Evolutionary conservation across 2,797 vertebrate species (phyloP).

Genomic region (Paramormyrops hopkinsi): DNA sequence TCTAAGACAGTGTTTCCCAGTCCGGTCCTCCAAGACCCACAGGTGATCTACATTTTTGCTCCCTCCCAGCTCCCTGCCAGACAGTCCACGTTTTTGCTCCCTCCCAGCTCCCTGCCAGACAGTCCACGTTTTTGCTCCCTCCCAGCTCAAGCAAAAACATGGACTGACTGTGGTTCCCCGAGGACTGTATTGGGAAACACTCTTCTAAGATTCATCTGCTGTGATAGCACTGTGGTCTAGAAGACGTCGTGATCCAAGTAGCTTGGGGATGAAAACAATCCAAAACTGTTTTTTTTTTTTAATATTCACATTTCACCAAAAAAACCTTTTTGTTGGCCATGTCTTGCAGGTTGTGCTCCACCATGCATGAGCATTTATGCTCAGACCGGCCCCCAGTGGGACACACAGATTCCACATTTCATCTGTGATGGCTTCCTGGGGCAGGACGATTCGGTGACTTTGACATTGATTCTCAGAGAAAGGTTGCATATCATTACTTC

Average conservation of each 20-base stretch:
- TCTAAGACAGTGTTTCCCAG: background rate
- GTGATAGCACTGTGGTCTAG: background rate
- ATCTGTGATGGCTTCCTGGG: background rate
- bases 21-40: background rate
- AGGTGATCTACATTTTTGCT: background rate
- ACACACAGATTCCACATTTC: slow-evolving; percentile 57
- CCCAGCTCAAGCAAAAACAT: background rate
- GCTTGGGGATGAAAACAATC: background rate
- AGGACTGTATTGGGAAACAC: background rate
- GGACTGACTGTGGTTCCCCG: background rate
- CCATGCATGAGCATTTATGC: slow-evolving; percentile 54
- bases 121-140: background rate
- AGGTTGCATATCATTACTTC: background rate
- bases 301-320: background rate
- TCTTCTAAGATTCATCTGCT: background rate
- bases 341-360: background rate
- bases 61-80: background rate
- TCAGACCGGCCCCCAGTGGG: slow-evolving; percentile 52
- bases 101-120: background rate
- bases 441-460: background rate
- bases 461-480: background rate
- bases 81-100: background rate
- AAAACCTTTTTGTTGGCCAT: background rate
- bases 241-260: background rate
- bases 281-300: background rate